Conservation (phyloP, 2,113 vertebrate genomes). For the Rhea pennata region DNA sequence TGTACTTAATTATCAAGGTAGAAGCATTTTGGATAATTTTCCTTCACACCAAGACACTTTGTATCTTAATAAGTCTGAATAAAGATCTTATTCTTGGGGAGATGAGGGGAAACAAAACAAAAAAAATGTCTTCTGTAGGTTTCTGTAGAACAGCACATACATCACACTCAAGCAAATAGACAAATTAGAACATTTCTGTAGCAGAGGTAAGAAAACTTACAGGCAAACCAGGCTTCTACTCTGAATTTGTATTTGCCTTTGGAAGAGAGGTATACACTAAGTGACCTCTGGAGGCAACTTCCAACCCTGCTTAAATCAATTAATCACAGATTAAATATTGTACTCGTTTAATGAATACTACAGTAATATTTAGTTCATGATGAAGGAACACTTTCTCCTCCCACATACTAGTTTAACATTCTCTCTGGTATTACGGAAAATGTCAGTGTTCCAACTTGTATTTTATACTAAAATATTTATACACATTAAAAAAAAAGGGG, state of each 20-base stretch:
- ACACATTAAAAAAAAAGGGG: background rate
- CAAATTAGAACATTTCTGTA: background rate
- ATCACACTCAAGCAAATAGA: background rate
- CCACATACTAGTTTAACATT: background rate
- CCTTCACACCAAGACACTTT: background rate
- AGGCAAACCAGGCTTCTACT: background rate
- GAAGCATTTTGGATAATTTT: background rate
- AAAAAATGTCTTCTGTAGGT: background rate
- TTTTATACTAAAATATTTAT: background rate
- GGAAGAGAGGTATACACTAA: background rate
- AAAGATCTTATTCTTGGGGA: background rate
- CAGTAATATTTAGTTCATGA: background rate
- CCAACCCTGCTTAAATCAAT: conserved; percentile 6
- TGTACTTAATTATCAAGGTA: background rate
- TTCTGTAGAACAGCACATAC: background rate
- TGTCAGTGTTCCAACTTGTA: background rate
- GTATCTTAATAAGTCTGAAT: background rate
- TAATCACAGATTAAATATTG: background rate
- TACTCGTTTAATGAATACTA: background rate
- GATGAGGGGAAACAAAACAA: background rate
- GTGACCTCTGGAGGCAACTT: background rate
- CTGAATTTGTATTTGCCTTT: background rate
- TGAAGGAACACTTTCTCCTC: background rate
- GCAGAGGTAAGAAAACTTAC: background rate
- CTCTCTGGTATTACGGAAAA: background rate